Percentiles rank a stretch among this genome's conserved stretches.
Evolutionary conservation across 2,113 vertebrate genomes (phyloP).

Genomic region (Marmota flaviventris): DNA sequence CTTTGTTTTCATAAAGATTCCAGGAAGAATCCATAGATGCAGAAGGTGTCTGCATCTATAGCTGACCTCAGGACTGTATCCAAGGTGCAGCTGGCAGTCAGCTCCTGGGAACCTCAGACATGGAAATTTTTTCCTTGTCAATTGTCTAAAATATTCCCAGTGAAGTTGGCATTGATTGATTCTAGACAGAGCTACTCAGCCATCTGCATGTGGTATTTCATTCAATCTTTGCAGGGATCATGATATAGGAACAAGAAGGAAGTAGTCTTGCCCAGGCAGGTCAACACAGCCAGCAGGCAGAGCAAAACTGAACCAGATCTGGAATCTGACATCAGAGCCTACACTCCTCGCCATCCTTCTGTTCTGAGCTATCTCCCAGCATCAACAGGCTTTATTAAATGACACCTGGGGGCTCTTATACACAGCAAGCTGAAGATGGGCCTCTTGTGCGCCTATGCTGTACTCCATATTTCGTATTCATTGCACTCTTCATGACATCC

Average conservation of each 20-base stretch:
- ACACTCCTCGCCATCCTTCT: neutral
- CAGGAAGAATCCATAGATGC: neutral
- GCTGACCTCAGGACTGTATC: neutral
- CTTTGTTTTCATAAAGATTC: neutral
- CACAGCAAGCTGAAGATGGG: neutral
- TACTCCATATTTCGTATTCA: neutral
- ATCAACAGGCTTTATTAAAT: neutral
- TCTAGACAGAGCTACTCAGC: neutral
- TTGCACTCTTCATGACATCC: neutral
- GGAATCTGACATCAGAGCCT: neutral
- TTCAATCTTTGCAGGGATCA: neutral
- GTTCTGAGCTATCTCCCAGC: neutral
- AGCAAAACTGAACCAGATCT: neutral
- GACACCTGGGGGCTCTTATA: neutral
- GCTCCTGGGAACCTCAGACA: neutral
- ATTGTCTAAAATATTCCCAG: neutral
- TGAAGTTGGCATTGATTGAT: neutral
- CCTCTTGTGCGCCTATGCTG: neutral
- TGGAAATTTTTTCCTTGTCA: neutral
- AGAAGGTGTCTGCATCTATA: neutral
- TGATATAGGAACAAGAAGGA: neutral
- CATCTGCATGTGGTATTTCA: neutral
- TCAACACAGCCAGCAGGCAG: neutral
- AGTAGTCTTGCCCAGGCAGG: neutral
- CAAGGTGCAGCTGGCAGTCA: neutral